Evolutionary conservation across 92 coral and sea anemone genomes (phyloP).

Genomic region (Porites evermanni): DNA sequence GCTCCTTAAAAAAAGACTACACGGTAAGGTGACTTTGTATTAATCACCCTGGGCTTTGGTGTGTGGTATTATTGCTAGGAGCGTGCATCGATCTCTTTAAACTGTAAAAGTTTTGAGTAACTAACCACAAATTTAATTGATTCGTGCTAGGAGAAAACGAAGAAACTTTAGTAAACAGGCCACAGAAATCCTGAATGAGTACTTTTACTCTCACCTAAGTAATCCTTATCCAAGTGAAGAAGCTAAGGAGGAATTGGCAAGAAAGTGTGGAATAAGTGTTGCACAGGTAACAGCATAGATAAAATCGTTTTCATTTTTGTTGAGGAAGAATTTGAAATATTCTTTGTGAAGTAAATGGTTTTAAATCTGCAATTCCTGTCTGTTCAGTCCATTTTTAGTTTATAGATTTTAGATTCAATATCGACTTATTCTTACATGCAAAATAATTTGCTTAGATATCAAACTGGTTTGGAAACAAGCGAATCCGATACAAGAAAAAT

Average conservation of each 20-base stretch:
- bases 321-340: too few species aligned
- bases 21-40: too few species aligned
- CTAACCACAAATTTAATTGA: neutral
- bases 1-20: too few species aligned
- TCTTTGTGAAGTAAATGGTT: too few species aligned
- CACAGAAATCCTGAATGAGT: slow-evolving; percentile 97
- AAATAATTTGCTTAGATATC: slow-evolving; percentile 70
- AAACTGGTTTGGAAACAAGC: slow-evolving; percentile 98
- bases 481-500: slow-evolving; percentile 98
- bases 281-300: slow-evolving; percentile 77
- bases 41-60: too few species aligned
- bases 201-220: slow-evolving; percentile 97
- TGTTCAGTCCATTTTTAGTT: too few species aligned
- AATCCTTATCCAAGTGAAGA: slow-evolving; percentile 99
- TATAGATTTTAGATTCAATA: neutral
- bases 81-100: too few species aligned
- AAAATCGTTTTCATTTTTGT: too few species aligned
- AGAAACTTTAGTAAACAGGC: slow-evolving; percentile 98
- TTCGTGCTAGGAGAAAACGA: slow-evolving; percentile 84
- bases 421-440: neutral
- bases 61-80: too few species aligned
- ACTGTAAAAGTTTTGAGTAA: neutral
- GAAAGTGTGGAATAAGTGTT: slow-evolving; percentile 98
- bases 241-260: slow-evolving; percentile 97
- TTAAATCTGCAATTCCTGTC: too few species aligned